phyloP scores from a whole-genome alignment of 1,140 invertebrate genomes.

The Galendromus occidentalis region DNA sequence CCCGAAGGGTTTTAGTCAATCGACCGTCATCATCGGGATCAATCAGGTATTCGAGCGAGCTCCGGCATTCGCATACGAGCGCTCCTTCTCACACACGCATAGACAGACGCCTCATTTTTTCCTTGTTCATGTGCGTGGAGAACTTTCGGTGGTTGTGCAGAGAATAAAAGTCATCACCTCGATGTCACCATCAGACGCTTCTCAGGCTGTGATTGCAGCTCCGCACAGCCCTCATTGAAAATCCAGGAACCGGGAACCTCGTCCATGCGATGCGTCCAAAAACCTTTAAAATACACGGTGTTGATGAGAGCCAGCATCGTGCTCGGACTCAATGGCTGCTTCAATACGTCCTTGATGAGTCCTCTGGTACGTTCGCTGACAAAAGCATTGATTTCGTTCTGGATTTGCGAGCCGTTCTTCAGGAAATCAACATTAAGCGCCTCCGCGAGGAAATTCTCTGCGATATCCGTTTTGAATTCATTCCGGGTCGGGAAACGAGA shows the following conservation, averaged over 20 bases:
- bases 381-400: slow-evolving; percentile 41
- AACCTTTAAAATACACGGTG: slow-evolving; percentile 52
- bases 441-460: background rate
- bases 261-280: slow-evolving; percentile 37
- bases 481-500: background rate
- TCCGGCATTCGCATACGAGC: background rate
- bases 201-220: background rate
- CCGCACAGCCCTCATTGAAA: background rate
- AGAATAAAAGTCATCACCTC: background rate
- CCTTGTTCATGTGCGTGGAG: background rate
- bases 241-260: background rate
- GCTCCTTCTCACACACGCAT: background rate
- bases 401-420: background rate
- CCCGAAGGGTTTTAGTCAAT: background rate
- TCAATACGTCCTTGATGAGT: slow-evolving; percentile 42
- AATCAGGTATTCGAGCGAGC: too few species aligned
- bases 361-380: slow-evolving; percentile 39
- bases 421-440: background rate
- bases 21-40: background rate
- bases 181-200: background rate
- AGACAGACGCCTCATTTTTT: background rate
- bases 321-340: slow-evolving; percentile 25
- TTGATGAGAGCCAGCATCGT: slow-evolving; percentile 49
- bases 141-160: background rate
- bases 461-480: background rate